Evolutionary conservation across 2,113 vertebrate genomes (phyloP), one percentile per base, ranked within the genome.

Genomic region (Leptodactylus fuscus): DNA sequence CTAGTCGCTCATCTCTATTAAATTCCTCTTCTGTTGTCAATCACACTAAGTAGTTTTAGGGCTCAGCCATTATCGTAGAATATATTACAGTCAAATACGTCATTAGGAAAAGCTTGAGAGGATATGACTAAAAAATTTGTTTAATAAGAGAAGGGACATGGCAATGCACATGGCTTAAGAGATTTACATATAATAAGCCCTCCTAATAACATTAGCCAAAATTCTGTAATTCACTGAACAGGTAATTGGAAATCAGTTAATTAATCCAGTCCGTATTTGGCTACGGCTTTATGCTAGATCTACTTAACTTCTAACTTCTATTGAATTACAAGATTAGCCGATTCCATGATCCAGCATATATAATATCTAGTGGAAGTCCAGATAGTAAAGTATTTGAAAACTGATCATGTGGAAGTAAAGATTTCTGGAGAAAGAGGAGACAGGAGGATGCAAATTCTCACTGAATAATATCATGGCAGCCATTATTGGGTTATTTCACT

Each of bases 131-230:
- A 81, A 41, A 81, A 69, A 48, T 49, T 9, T 34, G 27, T 81
- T 81, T 81, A 65, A 49, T 81, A 81, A 51, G 22, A 11, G 5
- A 49, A 24, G 24, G 27, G 62, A 48, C 27, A 69, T 70, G 60
- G 29, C 80, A 49, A 29, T 29, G 44, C 80, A 81, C 44, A 34
- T n/a, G 16, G 38, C 41, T 67, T 69, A 69, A 69, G 46, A 81
- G 80, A 81, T 81, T 81, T 81, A 81, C 60, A 81, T 81, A 16
- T 69, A 29, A 81, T 67, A 69, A 69, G 48, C 46, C 16, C 29
- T 65, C 44, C 22, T 81, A 81, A 81, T 69, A 48, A 81, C 58
- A 69, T 81, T 81, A 67, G 41, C 62, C 27, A 49, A 48, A 69
- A 81, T 34, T 41, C 41, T 69, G 24, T 81, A 48, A 67, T 81